Base-by-base conservation (phyloP, 2,113 vertebrate species). In the Platichthys flesus region DNA sequence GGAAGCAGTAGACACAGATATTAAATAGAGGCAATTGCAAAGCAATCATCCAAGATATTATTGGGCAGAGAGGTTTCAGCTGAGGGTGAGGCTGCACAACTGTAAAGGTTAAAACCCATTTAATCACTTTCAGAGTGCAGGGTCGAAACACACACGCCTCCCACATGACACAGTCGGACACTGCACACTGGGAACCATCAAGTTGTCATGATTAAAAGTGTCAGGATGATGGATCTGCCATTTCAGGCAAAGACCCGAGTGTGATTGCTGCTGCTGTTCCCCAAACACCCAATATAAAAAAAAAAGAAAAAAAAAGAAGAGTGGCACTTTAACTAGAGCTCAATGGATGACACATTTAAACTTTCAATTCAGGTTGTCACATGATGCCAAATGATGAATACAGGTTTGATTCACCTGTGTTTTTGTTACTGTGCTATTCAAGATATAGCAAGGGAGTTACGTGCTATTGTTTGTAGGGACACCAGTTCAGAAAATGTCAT, bases 21-120 rank as follows among this genome's bases (percentile, higher is more conserved):
- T 85, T 91, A 90, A 91, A 92, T 88, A 83, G 78, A 91, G 71
- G 85, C 86, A 84, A 94, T 93, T 91, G 91, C 93, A 90, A 91
- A 79, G 92, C 93, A 93, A 93, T 93, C 89, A 89, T 88, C 71
- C 71, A 54, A 78, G 37, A 69, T 57, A 61, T 70, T 74, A 90
- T 84, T 66, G 76, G 85, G 47, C 16, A 51, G 81, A 86, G 58
- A 74, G 55, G 61, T 87, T 79, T 78, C 51, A 77, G 51, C 45
- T 10, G 74, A 76, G 55, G 55, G 35, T 68, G 58, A 85, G 59
- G 58, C 67, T 71, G 75, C 67, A 74, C 59, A 61, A 37, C 20
- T 67, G 28, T 74, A 60, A 67, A 90, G 73, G 51, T 66, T 31
- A 70, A 75, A 37, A 66, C 9, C 45, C 28, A 14, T 69, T 76